These are phyloP conservation scores for Siderastrea siderea DNA, from an alignment of 92 coral and sea anemone species.

Conservation along the genomic window DNA sequence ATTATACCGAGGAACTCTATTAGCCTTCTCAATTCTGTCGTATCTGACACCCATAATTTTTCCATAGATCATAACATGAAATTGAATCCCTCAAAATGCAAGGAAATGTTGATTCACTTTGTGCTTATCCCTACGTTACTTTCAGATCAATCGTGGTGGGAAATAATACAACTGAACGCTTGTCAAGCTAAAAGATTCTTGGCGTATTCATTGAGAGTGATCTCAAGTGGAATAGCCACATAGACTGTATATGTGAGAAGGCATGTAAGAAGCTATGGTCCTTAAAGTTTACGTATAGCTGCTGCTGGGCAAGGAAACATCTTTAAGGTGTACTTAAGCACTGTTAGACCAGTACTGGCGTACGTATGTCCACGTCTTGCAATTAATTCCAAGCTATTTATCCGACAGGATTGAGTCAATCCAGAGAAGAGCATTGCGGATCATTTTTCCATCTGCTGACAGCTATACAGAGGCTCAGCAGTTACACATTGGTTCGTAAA, in stretches of 20 bases:
- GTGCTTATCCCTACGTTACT: not conserved
- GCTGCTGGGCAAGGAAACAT: constrained; percentile 19
- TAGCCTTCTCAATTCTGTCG: constrained; percentile 43
- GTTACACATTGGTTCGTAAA: constrained; percentile 10
- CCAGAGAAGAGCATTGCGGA: constrained; percentile 27
- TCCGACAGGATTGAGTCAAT: constrained; percentile 26
- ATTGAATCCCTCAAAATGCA: constrained; percentile 54
- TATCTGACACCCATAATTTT: constrained; percentile 42
- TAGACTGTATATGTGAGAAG: constrained; percentile 32
- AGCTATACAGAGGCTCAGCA: constrained; percentile 27
- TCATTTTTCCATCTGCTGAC: constrained; percentile 28
- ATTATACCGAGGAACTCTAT: constrained; percentile 53
- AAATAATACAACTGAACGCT: constrained; percentile 42
- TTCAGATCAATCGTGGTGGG: constrained; percentile 32
- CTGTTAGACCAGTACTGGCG: constrained; percentile 54
- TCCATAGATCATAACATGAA: constrained; percentile 50
- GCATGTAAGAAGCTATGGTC: constrained; percentile 25
- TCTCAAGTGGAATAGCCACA: constrained; percentile 35
- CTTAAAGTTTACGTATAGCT: constrained; percentile 38
- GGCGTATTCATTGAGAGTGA: constrained; percentile 27
- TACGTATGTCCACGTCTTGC: constrained; percentile 65
- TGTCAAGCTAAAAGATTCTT: not conserved
- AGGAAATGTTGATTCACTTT: constrained; percentile 40
- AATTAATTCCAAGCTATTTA: constrained; percentile 35
- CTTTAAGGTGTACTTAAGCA: constrained; percentile 35